Percentiles rank a stretch among this genome's conserved stretches.
These are phyloP conservation scores for Cerastis leucographa DNA, from an alignment of 2,888 invertebrate species.

Conservation along the genomic window DNA sequence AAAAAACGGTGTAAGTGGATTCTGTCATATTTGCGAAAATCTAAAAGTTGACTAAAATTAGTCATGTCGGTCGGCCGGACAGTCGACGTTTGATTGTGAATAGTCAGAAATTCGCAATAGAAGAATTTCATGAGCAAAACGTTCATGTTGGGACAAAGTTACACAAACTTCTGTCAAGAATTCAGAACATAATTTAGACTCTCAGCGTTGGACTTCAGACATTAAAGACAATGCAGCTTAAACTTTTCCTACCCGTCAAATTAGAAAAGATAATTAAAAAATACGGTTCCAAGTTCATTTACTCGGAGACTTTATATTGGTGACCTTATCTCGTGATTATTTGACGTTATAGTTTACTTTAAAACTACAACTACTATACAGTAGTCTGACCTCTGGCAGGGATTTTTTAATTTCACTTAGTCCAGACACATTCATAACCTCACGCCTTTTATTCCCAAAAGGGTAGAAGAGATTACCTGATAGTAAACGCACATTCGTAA, in stretches of 20 bases:
- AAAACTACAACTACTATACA: background rate
- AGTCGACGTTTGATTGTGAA: background rate
- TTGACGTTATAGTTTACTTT: background rate
- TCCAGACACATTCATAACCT: background rate
- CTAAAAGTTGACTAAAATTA: background rate
- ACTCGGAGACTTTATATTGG: background rate
- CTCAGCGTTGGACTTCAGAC: background rate
- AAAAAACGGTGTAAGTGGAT: background rate
- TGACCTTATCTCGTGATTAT: background rate
- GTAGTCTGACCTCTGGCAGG: conserved; percentile 1
- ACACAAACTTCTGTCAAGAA: background rate
- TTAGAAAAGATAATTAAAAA: too few species aligned
- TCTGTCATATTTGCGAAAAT: background rate
- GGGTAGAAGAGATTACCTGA: background rate
- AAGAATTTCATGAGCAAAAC: background rate
- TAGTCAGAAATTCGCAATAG: background rate
- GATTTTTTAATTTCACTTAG: conserved; percentile 4
- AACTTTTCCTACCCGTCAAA: background rate
- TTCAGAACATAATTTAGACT: background rate
- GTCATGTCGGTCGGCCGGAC: background rate
- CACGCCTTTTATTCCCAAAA: background rate
- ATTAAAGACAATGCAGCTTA: background rate
- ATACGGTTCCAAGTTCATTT: conserved; percentile 2
- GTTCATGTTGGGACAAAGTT: background rate
- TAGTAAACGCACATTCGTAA: background rate